Percentiles rank a stretch among this genome's conserved stretches.
Conservation (phyloP, 2,888 invertebrate genomes). For the Zelleria hepariella region DNA sequence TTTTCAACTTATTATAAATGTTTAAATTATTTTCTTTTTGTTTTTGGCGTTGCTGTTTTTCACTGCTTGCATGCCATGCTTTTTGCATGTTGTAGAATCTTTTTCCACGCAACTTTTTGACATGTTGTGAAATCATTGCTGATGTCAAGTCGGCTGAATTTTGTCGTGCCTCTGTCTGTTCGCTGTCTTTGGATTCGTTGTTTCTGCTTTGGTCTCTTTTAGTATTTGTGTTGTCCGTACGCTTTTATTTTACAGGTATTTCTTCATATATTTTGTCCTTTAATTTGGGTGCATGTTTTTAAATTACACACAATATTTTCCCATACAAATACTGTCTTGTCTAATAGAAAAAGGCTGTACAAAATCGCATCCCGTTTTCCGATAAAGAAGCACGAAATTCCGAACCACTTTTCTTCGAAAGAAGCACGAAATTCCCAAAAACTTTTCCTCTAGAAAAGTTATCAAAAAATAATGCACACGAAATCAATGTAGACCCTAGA, state of each 20-base stretch:
- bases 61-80: constrained; percentile 49
- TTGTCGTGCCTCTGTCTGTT: constrained; percentile 34
- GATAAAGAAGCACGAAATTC: not conserved
- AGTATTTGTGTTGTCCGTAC: constrained; percentile 28
- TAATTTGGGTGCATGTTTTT: constrained; percentile 14
- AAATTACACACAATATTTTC: constrained; percentile 4
- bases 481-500: not conserved
- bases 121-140: constrained; percentile 62
- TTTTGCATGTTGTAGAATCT: constrained; percentile 41
- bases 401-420: not conserved
- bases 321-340: not conserved
- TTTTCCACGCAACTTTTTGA: constrained; percentile 37
- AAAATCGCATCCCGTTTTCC: not conserved
- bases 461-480: not conserved
- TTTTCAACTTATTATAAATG: too few species aligned
- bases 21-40: constrained; percentile 15
- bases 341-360: not conserved
- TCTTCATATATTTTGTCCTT: constrained; percentile 12
- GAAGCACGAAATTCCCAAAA: not conserved
- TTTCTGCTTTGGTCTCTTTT: constrained; percentile 49
- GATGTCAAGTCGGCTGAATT: constrained; percentile 41
- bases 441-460: too few species aligned
- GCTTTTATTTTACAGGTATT: constrained; percentile 31
- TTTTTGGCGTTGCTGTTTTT: constrained; percentile 28
- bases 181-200: constrained; percentile 30